Base-by-base conservation (phyloP, 2,797 vertebrate species). In the Hemibagrus guttatus region DNA sequence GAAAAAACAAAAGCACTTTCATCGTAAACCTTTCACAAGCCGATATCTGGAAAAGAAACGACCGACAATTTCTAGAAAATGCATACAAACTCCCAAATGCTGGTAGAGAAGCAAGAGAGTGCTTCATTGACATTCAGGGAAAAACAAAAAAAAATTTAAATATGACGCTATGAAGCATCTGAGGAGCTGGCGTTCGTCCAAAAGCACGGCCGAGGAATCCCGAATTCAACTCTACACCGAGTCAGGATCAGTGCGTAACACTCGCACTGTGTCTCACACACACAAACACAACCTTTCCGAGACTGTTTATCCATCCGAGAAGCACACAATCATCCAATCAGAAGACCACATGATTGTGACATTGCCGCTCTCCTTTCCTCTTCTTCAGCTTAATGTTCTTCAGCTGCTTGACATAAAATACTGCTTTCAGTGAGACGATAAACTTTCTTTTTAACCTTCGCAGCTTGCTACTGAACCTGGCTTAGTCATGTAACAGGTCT, bases 41-140 rank as follows among this genome's bases (percentile, higher is more conserved):
- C 66, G 92, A 95, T 97, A 95, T 97, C 97, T 95, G 94, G 94
- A 95, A 46, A 63, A 42, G 17, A 31, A 66, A 14, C 56, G 9
- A n/a, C 56, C 19, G 23, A 61, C 26, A 5, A 19, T 14, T 61
- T 61, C 9, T 17, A 21, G 12, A 46, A 26, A 26, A 82, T 52
- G 56, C 4, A 49, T 39, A 71, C 23, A 54, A 63, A 59, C 16
- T 81, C 68, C 31, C 46, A 66, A 81, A 85, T 54, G 78, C 83
- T 88, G 78, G 83, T 82, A 81, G 12, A 85, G 83, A 84, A 87
- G 46, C 68, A 6, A 5, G 19, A 81, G 31, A 56, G 54, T 46
- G 63, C 83, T 74, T 85, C 66, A 17, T 23, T 58, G 52, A 82
- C 84, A 85, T 68, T 59, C 52, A 68, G 74, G 46, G 56, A 9